phyloP scores from a whole-genome alignment of 2,113 vertebrate species.

The Myiozetetes cayanensis region DNA sequence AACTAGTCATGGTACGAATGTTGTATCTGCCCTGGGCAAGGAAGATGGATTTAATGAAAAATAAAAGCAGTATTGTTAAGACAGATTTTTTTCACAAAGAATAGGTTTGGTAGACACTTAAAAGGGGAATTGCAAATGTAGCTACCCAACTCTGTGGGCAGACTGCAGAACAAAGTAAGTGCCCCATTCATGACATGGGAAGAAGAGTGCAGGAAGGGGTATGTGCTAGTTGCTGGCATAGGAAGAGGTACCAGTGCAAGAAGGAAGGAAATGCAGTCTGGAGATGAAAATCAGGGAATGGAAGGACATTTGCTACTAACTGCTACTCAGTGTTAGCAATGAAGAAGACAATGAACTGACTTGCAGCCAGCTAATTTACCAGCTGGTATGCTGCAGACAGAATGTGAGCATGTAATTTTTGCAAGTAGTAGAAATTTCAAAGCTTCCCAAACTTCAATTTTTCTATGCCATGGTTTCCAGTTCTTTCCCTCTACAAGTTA shows the following conservation, averaged over 20 bases:
- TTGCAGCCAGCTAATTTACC: neutral
- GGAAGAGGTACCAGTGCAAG: neutral
- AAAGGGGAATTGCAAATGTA: neutral
- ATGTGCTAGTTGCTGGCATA: neutral
- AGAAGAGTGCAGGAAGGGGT: neutral
- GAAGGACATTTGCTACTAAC: neutral
- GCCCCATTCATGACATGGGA: neutral
- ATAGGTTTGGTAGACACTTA: neutral
- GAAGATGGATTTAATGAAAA: neutral
- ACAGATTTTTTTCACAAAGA: neutral
- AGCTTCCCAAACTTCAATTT: neutral
- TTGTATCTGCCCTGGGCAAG: rapidly evolving
- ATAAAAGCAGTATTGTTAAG: neutral
- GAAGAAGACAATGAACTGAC: neutral
- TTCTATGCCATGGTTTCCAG: neutral
- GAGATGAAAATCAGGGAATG: neutral
- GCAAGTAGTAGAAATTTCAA: neutral
- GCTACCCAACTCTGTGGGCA: rapidly evolving
- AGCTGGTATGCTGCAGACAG: neutral
- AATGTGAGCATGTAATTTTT: neutral
- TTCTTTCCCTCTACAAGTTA: neutral
- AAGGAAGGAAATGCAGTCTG: neutral
- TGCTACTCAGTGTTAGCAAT: neutral
- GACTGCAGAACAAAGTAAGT: neutral
- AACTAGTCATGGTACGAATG: neutral